Conservation (phyloP, 2,797 vertebrate species). For the Pseudopleuronectes americanus region DNA sequence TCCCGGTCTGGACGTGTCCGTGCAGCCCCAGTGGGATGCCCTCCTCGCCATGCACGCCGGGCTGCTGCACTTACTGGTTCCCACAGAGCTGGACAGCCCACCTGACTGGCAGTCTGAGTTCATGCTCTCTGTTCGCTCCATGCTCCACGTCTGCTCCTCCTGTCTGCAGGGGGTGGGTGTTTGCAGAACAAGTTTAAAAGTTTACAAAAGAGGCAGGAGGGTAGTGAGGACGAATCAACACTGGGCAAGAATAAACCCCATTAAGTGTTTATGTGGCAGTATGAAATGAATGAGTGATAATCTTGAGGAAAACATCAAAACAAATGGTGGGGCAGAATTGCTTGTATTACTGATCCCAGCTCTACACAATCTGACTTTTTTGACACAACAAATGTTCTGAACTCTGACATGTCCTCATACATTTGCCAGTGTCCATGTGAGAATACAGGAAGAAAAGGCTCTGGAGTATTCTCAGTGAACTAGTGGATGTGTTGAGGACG, state of each 20-base stretch:
- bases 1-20: slow-evolving; percentile 82
- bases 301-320: not conserved
- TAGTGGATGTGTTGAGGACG: no score
- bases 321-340: not conserved
- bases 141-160: slow-evolving; percentile 97
- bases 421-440: no score
- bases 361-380: no score
- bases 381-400: no score
- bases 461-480: no score
- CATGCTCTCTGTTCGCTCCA: slow-evolving; percentile 94
- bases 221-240: slow-evolving; percentile 1
- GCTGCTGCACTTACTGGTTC: slow-evolving; percentile 98
- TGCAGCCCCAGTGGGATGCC: slow-evolving; percentile 88
- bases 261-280: not conserved
- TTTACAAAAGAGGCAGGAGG: slow-evolving; percentile 38
- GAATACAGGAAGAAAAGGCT: no score
- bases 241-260: not conserved
- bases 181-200: slow-evolving; percentile 14
- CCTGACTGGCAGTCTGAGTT: slow-evolving; percentile 97
- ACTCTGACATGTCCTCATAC: no score
- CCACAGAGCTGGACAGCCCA: slow-evolving; percentile 93
- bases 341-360: not conserved
- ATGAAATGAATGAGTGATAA: not conserved
- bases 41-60: slow-evolving; percentile 93
- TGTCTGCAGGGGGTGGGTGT: slow-evolving; percentile 83